These are phyloP conservation scores for Pelobates fuscus DNA, from an alignment of 2,113 vertebrate genomes.

Conservation along the genomic window DNA sequence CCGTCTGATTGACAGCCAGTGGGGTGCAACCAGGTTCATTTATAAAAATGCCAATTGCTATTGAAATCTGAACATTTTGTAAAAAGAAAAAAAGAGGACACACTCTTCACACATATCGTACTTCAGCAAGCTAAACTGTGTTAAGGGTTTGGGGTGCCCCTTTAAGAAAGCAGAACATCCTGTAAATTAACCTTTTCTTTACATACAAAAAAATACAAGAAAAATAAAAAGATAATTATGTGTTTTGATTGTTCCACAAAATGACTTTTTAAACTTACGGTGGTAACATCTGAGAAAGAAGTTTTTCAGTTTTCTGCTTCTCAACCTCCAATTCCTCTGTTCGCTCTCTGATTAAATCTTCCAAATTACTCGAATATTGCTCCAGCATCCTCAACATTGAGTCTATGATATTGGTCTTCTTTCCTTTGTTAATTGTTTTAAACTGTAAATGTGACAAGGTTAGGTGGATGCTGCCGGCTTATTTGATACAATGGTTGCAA, in stretches of 20 bases:
- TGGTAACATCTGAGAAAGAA: conserved; percentile 90
- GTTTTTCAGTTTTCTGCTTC: conserved; percentile 92
- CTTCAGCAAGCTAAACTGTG: too few relatives aligned
- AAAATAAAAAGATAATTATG: neutral
- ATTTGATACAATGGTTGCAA: too few relatives aligned
- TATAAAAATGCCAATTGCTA: too few relatives aligned
- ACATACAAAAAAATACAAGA: neutral
- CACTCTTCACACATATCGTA: too few relatives aligned
- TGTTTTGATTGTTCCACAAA: too few relatives aligned
- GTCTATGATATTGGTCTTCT: conserved; percentile 93
- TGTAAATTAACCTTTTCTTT: too few relatives aligned
- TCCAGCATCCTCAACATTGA: conserved; percentile 93
- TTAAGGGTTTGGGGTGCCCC: too few relatives aligned
- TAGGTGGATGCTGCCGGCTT: neutral
- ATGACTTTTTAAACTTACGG: conserved; percentile 86
- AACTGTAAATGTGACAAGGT: conserved; percentile 71
- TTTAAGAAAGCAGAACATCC: too few relatives aligned
- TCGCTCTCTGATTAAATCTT: conserved; percentile 86
- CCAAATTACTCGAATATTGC: conserved; percentile 92
- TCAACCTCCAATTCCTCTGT: conserved; percentile 91
- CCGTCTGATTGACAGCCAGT: too few relatives aligned
- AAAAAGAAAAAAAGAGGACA: too few relatives aligned
- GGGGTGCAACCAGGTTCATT: too few relatives aligned
- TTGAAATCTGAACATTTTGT: too few relatives aligned
- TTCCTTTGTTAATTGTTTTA: conserved; percentile 91